Conservation (phyloP, 2,113 vertebrate species). For the Alces alces region DNA sequence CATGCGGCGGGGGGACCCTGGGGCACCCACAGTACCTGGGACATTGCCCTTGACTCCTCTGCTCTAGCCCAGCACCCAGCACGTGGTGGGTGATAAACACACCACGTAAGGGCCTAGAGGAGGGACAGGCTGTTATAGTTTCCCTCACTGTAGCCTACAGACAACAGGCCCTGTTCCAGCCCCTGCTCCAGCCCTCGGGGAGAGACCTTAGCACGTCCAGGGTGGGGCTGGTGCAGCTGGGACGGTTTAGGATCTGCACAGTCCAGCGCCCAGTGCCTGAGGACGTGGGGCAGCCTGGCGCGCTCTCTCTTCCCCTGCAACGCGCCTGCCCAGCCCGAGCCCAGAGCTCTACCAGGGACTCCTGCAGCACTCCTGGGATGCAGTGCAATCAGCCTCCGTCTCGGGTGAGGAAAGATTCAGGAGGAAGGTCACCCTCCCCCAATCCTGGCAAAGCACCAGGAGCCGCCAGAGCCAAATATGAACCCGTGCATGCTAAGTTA, state of each 20-base stretch:
- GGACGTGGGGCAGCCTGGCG: fast-evolving
- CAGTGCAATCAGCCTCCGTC: neutral
- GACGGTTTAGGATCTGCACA: neutral
- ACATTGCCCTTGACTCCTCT: neutral
- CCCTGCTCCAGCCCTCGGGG: neutral
- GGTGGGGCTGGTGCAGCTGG: no score
- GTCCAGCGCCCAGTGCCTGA: neutral
- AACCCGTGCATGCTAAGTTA: neutral
- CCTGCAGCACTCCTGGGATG: no score
- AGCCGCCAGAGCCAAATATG: neutral
- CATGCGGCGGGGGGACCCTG: neutral
- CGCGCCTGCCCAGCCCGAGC: neutral
- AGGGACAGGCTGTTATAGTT: neutral
- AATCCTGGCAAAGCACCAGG: neutral
- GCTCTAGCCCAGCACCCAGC: neutral
- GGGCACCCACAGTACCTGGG: neutral
- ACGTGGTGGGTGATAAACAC: fast-evolving
- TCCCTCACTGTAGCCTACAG: neutral
- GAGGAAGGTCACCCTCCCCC: neutral
- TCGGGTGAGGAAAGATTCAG: neutral
- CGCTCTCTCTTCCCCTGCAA: neutral
- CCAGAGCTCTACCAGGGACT: fast-evolving
- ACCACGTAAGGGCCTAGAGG: neutral
- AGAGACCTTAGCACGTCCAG: fast-evolving
- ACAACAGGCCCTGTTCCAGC: neutral